Evolutionary conservation across 2,888 invertebrate species (phyloP).

Genomic region (Pristionchus exspectatus): DNA sequence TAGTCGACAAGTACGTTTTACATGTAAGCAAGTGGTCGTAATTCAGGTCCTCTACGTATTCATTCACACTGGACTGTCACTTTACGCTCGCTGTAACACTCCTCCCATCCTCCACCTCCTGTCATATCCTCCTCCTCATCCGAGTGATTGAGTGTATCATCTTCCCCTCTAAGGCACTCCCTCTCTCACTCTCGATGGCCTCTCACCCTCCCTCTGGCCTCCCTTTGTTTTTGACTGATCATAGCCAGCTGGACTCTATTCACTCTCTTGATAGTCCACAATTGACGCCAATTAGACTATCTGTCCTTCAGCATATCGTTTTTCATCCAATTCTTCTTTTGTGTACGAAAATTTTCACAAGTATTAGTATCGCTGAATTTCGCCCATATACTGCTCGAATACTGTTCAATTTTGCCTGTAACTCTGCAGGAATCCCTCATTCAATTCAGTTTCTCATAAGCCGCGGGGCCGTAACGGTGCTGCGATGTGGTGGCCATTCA

Average conservation of each 20-base stretch:
- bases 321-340: no score
- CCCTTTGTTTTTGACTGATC: constrained; percentile 35
- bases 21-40: no score
- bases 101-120: neutral
- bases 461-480: neutral
- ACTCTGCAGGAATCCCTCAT: neutral
- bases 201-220: neutral
- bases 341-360: no score
- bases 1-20: no score
- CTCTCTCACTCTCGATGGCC: neutral
- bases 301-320: no score
- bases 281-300: neutral
- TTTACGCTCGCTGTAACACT: neutral
- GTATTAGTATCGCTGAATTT: no score
- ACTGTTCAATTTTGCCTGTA: neutral
- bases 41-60: neutral
- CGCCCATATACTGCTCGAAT: no score
- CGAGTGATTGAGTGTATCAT: constrained; percentile 16
- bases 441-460: neutral
- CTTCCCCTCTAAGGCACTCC: neutral
- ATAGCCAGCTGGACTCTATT: constrained; percentile 6
- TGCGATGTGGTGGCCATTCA: neutral
- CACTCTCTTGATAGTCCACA: neutral
- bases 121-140: neutral
- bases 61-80: neutral